Conservation (phyloP, 2,888 invertebrate species). For the Plagodis pulveraria region DNA sequence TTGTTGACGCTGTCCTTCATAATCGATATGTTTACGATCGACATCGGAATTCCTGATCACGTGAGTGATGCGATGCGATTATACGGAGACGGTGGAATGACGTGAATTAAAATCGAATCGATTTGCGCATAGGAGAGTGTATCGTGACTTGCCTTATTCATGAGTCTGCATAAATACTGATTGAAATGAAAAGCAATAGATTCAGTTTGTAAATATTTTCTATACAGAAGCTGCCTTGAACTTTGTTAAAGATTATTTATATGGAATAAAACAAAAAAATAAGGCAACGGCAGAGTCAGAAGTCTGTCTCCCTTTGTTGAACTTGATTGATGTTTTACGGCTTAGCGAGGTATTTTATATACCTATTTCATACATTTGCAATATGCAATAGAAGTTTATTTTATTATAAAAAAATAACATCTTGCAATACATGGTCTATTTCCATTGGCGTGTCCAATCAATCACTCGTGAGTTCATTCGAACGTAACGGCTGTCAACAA, state of each 20-base stretch:
- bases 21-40: slow-evolving; percentile 45
- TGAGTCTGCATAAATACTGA: slow-evolving; percentile 46
- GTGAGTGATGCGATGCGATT: slow-evolving; percentile 29
- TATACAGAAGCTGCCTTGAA: slow-evolving; percentile 21
- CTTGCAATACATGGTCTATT: slow-evolving; percentile 46
- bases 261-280: slow-evolving; percentile 21
- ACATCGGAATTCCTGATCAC: slow-evolving; percentile 33
- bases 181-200: slow-evolving; percentile 37
- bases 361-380: slow-evolving; percentile 27
- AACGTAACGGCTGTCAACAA: slow-evolving; percentile 60
- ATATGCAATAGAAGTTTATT: slow-evolving; percentile 29
- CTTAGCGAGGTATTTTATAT: slow-evolving; percentile 42
- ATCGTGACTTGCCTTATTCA: slow-evolving; percentile 53
- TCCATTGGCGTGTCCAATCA: slow-evolving; percentile 55
- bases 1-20: slow-evolving; percentile 43
- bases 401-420: slow-evolving; percentile 33
- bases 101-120: slow-evolving; percentile 40
- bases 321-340: slow-evolving; percentile 45
- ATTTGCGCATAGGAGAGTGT: slow-evolving; percentile 42
- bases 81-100: slow-evolving; percentile 28
- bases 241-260: slow-evolving; percentile 29
- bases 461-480: slow-evolving; percentile 52
- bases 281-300: slow-evolving; percentile 22
- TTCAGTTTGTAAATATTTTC: slow-evolving; percentile 28
- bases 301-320: slow-evolving; percentile 29